Evolutionary conservation across 92 coral and sea anemone species (phyloP), one percentile per base, ranked within the genome.

Genomic region (Parazoanthus darwini): DNA sequence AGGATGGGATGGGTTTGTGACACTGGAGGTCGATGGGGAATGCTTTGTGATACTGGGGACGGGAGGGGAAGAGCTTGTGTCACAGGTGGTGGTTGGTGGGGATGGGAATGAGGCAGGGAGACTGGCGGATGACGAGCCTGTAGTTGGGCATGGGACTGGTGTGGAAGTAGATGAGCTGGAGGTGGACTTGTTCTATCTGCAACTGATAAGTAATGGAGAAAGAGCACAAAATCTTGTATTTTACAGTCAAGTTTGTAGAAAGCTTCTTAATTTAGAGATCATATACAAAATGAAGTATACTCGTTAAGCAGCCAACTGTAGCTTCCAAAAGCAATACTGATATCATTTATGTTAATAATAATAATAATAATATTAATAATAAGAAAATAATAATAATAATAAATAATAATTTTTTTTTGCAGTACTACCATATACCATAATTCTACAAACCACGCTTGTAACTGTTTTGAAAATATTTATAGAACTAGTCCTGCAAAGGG

Each of bases 121-220:
- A 68, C 75, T 68, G 79, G 68, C 18, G 68, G 68, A 6, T 46
- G 70, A 71, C 44, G 87, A 29, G 65, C 22, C 42, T 71, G 78
- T 70, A 50, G 67, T 48, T 70, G 59, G 13, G 67, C 39, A 18
- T 4, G 79, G n/a, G 87, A 46, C 46, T 46, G 68, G 67, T 84
- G 87, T 71, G 78, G 66, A 71, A 68, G 87, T 67, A 84, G 18
- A 35, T 84, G 87, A 44, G 44, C 79, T 4, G 63, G 79, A 43
- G 87, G 87, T 71, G 87, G 87, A 84, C 79, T 84, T 22, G 87
- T 37, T 71, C 87, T 84, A 84, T 84, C 87, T 46, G 87, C 78
- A 84, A 84, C 87, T 84, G 51, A 48, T 71, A 84, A 84, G 9
- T 25, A 68, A 22, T n/a, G 37, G 13, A 46, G 68, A 72, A 43